Evolutionary conservation across 2,113 vertebrate genomes (phyloP).

Genomic region (Lepisosteus oculatus): DNA sequence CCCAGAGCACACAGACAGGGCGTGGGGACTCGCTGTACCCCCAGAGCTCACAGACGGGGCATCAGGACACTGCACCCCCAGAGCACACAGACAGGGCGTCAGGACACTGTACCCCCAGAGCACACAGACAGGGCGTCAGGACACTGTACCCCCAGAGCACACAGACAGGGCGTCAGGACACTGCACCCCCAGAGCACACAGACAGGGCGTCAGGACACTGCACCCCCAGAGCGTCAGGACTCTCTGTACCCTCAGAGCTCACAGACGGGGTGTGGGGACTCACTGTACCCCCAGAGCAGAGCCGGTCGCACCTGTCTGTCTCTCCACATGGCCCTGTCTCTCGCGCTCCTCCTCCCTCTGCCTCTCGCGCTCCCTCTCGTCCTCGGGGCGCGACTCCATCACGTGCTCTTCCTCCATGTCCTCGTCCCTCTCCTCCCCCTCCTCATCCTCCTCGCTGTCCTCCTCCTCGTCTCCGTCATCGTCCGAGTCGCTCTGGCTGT

Average conservation of each 20-base stretch:
- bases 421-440: constrained; percentile 71
- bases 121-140: neutral
- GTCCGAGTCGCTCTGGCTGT: constrained; percentile 84
- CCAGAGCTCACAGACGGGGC: no score
- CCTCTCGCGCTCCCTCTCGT: constrained; percentile 49
- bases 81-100: neutral
- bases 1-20: neutral
- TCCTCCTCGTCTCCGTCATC: constrained; percentile 74
- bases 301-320: constrained; percentile 38
- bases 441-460: constrained; percentile 82
- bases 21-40: no score
- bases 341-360: constrained; percentile 42
- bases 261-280: neutral
- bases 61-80: neutral
- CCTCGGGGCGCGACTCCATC: constrained; percentile 40
- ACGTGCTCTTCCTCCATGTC: constrained; percentile 44
- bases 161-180: neutral
- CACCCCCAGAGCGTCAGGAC: neutral
- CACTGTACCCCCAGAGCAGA: neutral
- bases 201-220: neutral
- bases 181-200: neutral
- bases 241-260: neutral
- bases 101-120: neutral
- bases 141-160: neutral
- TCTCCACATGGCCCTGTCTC: constrained; percentile 11